Conservation (phyloP, 2,888 invertebrate genomes). For the Lasioglossum malachurum region DNA sequence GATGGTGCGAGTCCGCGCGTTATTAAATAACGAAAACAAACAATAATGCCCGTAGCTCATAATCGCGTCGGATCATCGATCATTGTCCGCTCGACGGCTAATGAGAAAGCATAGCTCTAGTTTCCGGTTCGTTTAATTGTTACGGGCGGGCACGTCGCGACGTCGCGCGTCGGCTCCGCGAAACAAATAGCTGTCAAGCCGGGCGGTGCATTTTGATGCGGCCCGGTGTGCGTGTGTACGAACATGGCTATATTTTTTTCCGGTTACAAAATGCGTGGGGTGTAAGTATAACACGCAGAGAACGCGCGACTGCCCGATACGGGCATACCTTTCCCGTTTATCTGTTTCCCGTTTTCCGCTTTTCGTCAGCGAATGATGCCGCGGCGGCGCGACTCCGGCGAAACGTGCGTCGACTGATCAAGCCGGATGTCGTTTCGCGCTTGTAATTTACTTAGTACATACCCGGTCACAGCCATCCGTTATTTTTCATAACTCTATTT, state of each 20-base stretch:
- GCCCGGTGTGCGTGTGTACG: neutral
- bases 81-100: conserved; percentile 55
- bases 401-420: conserved; percentile 58
- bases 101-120: conserved; percentile 57
- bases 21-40: neutral
- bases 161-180: conserved; percentile 2
- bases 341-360: conserved; percentile 12
- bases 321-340: neutral
- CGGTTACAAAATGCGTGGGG: neutral
- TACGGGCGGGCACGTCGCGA: conserved; percentile 25
- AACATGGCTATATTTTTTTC: neutral
- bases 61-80: conserved; percentile 47
- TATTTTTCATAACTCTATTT: conserved; percentile 67
- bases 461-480: conserved; percentile 17
- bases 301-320: neutral
- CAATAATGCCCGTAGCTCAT: conserved; percentile 24
- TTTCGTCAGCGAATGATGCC: conserved; percentile 21
- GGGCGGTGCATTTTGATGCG: conserved; percentile 32
- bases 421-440: conserved; percentile 50
- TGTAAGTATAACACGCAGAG: neutral
- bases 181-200: conserved; percentile 50
- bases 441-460: conserved; percentile 53
- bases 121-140: conserved; percentile 58
- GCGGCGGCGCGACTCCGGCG: conserved; percentile 8
- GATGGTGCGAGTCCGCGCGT: neutral